Base-by-base conservation (phyloP, 1,140 invertebrate genomes). In the Caenorhabditis tropicalis region DNA sequence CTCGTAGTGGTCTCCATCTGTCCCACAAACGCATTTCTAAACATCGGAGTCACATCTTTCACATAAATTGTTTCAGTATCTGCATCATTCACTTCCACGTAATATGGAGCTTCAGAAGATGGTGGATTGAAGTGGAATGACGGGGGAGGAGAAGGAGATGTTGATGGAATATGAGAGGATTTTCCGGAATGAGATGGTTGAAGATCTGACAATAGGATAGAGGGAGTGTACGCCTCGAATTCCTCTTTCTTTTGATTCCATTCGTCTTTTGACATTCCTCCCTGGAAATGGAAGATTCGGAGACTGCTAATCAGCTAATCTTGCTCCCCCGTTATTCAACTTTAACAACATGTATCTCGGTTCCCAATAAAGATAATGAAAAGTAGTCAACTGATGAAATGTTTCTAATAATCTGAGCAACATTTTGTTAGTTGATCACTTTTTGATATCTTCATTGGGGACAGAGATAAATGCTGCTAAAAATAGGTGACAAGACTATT, bases 101-200 rank as follows among this genome's bases (percentile, higher is more conserved):
- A 74, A n/a, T 74, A 74, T n/a, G 65, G 65, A 2, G 65, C 65
- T 43, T 74, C 65, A 24, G 65, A 74, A 2, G 65, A 43, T 43
- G 65, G 65, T 12, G 65, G 65, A 2, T 43, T 43, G n/a, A 74
- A 74, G n/a, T 74, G 65, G 65, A 74, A 65, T 16, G 1, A 12
- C 12, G 16, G 65, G 65, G 7, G 65, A 31, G 9, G 33, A 33
- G 1, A 36, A 12, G n/a, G 65, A 31, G 3, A 36, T 43, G 1
- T 15, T 33, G 58, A 65, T 65, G 29, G n/a, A 19, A 74, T 15
- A n/a, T 74, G 33, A 65, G 29, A 9, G 3, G 58, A n/a, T 10
- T 56, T 56, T 10, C 53, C 53, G 10, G 36, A 74, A 9, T 39
- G 36, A n/a, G 65, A 74, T 43, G 65, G 65, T 74, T 74, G n/a